A percentile compares a stretch with the other conserved stretches of the same genome.
Conservation (phyloP, 2,797 vertebrate genomes). For the Adrianichthys oophorus region DNA sequence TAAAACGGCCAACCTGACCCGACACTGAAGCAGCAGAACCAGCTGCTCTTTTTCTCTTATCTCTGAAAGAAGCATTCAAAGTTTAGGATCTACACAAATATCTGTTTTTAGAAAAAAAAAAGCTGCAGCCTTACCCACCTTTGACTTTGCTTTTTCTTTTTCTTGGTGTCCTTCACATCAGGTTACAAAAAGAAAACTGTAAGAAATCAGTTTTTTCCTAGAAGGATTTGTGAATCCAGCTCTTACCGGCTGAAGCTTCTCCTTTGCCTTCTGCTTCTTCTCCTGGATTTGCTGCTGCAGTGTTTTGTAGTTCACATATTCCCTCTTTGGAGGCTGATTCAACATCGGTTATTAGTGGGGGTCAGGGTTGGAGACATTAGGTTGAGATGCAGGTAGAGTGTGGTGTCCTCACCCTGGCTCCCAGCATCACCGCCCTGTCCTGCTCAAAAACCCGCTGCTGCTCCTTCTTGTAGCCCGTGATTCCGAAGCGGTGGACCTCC, state of each 20-base stretch:
- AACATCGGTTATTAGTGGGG: background rate
- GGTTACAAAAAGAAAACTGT: background rate
- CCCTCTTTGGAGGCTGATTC: conserved; percentile 86
- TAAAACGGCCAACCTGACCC: conserved; percentile 92
- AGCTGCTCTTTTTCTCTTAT: conserved; percentile 67
- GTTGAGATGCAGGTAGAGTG: background rate
- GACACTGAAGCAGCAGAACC: conserved; percentile 73
- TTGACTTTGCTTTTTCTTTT: conserved; percentile 78
- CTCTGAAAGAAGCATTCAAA: background rate
- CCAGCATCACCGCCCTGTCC: conserved; percentile 93
- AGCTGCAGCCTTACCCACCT: conserved; percentile 68
- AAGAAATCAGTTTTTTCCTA: background rate
- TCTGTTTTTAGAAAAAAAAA: background rate
- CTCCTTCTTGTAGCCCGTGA: conserved; percentile 91
- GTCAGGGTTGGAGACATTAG: no score
- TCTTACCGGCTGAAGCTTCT: conserved; percentile 79
- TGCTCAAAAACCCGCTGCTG: conserved; percentile 89
- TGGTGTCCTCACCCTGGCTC: conserved; percentile 82
- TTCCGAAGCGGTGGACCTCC: conserved; percentile 94
- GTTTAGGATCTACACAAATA: background rate
- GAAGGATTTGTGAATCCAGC: background rate
- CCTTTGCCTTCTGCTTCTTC: conserved; percentile 74
- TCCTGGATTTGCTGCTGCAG: conserved; percentile 87
- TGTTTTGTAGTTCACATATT: conserved; percentile 87
- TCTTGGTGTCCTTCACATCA: conserved; percentile 71